A percentile compares a stretch with the other conserved stretches of the same genome.
phyloP scores from a whole-genome alignment of 2,113 vertebrate genomes.

The Columba livia region DNA sequence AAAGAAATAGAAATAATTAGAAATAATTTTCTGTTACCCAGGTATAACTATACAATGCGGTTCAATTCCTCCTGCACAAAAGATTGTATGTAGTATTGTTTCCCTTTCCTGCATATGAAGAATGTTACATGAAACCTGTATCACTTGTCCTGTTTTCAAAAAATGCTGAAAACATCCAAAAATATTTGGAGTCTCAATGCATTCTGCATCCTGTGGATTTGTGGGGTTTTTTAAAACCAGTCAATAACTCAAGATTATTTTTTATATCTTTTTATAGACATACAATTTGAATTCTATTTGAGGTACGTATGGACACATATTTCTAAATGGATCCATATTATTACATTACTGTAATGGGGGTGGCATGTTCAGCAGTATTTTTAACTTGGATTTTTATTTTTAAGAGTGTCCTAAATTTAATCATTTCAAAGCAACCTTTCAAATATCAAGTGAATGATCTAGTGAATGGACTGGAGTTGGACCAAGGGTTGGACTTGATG shows the following conservation, averaged over 20 bases:
- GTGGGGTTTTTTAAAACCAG: accelerated
- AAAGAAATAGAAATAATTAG: neutral
- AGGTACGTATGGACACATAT: neutral
- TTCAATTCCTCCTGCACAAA: neutral
- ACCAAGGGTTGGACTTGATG: too few species aligned
- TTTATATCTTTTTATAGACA: neutral
- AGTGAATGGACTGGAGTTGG: too few species aligned
- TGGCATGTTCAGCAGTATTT: neutral
- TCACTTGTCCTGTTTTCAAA: neutral
- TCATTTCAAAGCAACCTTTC: neutral
- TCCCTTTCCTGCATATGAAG: neutral
- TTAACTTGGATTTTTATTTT: neutral
- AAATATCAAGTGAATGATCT: neutral
- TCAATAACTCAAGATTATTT: neutral
- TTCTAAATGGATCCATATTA: neutral
- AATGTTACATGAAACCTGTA: neutral
- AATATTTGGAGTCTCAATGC: neutral
- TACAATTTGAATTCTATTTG: neutral
- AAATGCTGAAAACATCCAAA: neutral
- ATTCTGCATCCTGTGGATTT: neutral
- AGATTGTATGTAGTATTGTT: neutral
- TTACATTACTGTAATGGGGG: neutral
- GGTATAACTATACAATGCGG: neutral
- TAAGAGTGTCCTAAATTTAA: neutral
- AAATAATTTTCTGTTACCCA: neutral